A percentile compares a stretch with the other conserved stretches of the same genome.
phyloP scores from a whole-genome alignment of 2,797 vertebrate species.

The Heterohyrax brucei region DNA sequence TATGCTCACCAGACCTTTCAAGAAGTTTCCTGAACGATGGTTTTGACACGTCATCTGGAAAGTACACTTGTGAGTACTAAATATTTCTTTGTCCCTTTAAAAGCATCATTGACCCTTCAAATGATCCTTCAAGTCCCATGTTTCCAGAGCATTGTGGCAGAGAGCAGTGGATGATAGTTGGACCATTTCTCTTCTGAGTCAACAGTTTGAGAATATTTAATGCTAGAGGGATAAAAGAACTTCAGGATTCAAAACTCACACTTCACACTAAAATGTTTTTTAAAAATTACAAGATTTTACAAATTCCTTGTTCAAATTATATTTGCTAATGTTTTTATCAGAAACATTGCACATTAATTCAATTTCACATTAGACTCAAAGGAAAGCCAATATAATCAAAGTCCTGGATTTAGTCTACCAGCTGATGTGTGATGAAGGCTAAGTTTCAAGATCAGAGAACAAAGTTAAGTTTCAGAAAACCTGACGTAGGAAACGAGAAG shows the following conservation, averaged over 20 bases:
- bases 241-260: neutral
- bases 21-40: neutral
- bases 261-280: slow-evolving; percentile 52
- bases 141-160: neutral
- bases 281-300: neutral
- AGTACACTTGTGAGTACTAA: neutral
- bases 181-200: slow-evolving; percentile 38
- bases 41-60: neutral
- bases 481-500: neutral
- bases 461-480: neutral
- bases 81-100: neutral
- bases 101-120: neutral
- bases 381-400: neutral
- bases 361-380: neutral
- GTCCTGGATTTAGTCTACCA: neutral
- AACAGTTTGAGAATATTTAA: slow-evolving; percentile 8
- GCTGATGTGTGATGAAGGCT: neutral
- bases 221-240: neutral
- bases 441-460: neutral
- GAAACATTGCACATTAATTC: slow-evolving; percentile 5
- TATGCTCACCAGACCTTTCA: neutral
- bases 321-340: slow-evolving; percentile 27
- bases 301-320: neutral
- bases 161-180: neutral
- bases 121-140: neutral